Percentiles rank a stretch among this genome's conserved stretches.
Conservation (phyloP, 1,140 invertebrate genomes). For the Globodera rostochiensis region DNA sequence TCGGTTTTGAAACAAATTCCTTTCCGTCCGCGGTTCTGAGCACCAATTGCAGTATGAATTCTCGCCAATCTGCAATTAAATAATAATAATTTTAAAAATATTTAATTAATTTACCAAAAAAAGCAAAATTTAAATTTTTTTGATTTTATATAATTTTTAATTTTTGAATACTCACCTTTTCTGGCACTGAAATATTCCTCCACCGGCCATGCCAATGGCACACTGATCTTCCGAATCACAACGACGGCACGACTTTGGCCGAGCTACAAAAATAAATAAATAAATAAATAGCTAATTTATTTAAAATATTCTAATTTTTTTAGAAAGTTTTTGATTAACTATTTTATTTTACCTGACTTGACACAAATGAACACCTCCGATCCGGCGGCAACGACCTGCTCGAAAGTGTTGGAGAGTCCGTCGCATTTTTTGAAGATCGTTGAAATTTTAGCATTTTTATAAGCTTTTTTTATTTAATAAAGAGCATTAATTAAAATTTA, state of each 20-base stretch:
- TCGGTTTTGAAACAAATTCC: background rate
- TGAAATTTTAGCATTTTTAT: slow-evolving; percentile 1
- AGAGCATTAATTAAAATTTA: background rate
- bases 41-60: slow-evolving; percentile 10
- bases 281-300: no score
- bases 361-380: background rate
- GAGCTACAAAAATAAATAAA: background rate
- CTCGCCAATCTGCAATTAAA: slow-evolving; percentile 11
- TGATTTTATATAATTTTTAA: background rate
- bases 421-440: background rate
- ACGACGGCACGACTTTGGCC: background rate
- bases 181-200: background rate
- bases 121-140: no score
- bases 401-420: background rate
- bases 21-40: background rate
- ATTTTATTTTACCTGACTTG: background rate
- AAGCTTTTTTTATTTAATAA: no score
- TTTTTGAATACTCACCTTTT: background rate
- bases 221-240: background rate
- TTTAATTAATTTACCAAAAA: background rate
- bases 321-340: background rate
- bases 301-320: background rate
- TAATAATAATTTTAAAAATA: background rate
- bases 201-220: background rate
- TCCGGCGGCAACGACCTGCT: background rate